Conservation (phyloP, 2,113 vertebrate genomes). For the Microcebus murinus region DNA sequence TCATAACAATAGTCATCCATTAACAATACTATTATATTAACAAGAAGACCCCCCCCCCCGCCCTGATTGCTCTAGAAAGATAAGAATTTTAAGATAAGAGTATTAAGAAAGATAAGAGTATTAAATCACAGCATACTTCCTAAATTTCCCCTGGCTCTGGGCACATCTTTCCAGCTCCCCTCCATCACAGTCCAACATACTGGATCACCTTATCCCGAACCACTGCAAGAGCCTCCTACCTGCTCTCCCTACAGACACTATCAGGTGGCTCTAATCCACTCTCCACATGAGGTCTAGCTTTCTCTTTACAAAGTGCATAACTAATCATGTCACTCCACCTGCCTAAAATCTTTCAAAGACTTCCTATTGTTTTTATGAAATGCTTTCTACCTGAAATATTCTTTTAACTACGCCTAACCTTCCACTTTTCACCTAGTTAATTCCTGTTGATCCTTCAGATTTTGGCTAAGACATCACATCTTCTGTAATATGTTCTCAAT, state of each 20-base stretch:
- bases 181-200: background rate
- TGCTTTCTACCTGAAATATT: background rate
- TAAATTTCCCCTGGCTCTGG: background rate
- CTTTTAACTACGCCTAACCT: background rate
- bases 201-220: fast-evolving
- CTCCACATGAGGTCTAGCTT: background rate
- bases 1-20: background rate
- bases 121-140: background rate
- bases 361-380: background rate
- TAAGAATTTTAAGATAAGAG: background rate
- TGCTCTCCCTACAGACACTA: background rate
- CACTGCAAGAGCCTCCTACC: background rate
- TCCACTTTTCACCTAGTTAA: background rate
- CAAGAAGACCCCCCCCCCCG: background rate
- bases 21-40: background rate
- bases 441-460: background rate
- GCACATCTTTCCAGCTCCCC: background rate
- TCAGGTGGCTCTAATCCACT: background rate
- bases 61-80: background rate
- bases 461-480: background rate
- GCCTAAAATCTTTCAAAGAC: background rate
- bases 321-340: background rate
- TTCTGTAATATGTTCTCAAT: background rate
- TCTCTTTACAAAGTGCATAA: background rate
- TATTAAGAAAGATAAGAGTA: too few species aligned